phyloP scores from a whole-genome alignment of 2,888 invertebrate species.

The Dicyrtoma fusca region DNA sequence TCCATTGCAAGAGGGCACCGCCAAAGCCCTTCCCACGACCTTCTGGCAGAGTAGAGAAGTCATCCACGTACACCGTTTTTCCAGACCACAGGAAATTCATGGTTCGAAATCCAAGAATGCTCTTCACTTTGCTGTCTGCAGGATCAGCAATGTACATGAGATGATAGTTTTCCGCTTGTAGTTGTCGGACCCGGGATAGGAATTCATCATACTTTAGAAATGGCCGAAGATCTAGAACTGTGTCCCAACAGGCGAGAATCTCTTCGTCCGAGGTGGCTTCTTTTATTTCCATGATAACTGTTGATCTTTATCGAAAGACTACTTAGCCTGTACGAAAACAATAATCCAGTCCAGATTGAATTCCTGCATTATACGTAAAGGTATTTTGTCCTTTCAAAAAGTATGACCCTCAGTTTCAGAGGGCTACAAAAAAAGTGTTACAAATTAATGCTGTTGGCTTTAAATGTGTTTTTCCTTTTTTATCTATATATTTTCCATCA shows the following conservation, averaged over 20 bases:
- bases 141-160: constrained; percentile 44
- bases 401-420: too few relatives aligned
- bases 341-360: too few relatives aligned
- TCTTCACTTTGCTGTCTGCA: constrained; percentile 21
- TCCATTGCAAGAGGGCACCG: constrained; percentile 43
- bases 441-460: too few relatives aligned
- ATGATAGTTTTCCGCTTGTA: constrained; percentile 39
- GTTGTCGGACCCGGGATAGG: constrained; percentile 14
- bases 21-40: constrained; percentile 43
- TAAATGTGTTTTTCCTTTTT: too few relatives aligned
- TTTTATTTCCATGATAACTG: constrained; percentile 26
- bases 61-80: constrained; percentile 49
- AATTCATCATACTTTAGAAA: constrained; percentile 42
- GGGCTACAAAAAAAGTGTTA: too few relatives aligned
- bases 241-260: constrained; percentile 39
- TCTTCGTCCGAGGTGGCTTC: constrained; percentile 47
- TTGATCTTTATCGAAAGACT: too few relatives aligned
- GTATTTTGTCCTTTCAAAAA: too few relatives aligned
- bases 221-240: constrained; percentile 39
- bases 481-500: too few relatives aligned
- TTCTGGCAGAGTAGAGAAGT: constrained; percentile 36
- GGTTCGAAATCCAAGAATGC: constrained; percentile 43
- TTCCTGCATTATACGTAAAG: too few relatives aligned
- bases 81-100: constrained; percentile 43
- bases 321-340: too few relatives aligned